Evolutionary conservation across 1,140 invertebrate genomes (phyloP).

Genomic region (Lethrus apterus): DNA sequence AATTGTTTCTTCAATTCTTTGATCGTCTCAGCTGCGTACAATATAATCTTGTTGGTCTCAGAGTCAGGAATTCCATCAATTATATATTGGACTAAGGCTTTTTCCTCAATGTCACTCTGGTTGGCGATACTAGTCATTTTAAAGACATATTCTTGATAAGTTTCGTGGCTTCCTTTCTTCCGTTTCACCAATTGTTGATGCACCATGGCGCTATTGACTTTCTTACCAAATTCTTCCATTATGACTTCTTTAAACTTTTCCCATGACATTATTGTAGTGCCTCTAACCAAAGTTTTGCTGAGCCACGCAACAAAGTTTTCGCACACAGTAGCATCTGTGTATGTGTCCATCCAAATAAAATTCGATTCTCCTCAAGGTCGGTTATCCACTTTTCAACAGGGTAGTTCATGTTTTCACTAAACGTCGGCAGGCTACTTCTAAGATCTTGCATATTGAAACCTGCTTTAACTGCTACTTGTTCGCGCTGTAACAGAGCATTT

Average conservation of each 20-base stretch:
- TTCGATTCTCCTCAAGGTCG: not conserved
- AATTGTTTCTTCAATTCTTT: not conserved
- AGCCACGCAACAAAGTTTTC: not conserved
- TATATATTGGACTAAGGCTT: not conserved
- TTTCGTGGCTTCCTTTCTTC: not conserved
- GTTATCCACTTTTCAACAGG: not conserved
- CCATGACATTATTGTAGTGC: not conserved
- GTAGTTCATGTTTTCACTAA: not conserved
- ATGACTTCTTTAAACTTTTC: not conserved
- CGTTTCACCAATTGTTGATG: not conserved
- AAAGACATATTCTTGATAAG: slow-evolving; percentile 1
- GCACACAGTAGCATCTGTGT: not conserved
- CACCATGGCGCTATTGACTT: slow-evolving; percentile 12
- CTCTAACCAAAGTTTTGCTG: not conserved
- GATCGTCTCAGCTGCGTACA: not conserved
- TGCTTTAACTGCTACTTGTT: too few relatives aligned
- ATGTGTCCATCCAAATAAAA: not conserved
- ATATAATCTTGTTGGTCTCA: not conserved
- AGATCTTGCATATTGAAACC: too few relatives aligned
- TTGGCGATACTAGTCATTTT: not conserved
- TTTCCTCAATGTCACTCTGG: not conserved
- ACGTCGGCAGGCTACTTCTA: not conserved
- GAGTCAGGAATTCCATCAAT: not conserved
- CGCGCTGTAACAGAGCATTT: not conserved
- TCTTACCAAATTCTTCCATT: slow-evolving; percentile 2